Conservation (phyloP, 2,888 invertebrate genomes). For the Andrena praecox region DNA sequence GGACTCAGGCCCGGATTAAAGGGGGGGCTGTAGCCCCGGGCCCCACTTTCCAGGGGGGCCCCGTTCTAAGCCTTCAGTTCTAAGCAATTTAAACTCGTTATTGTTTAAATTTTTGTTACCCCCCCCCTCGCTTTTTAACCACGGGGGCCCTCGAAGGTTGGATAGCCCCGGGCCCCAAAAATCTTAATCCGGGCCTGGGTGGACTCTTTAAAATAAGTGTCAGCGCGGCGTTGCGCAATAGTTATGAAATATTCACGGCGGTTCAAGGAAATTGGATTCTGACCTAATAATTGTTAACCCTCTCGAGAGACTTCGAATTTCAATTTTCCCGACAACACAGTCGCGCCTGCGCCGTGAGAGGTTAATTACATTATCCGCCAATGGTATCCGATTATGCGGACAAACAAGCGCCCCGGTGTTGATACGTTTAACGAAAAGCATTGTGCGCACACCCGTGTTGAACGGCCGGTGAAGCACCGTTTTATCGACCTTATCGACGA, state of each 20-base stretch:
- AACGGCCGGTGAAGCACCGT: neutral
- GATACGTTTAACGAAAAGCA: neutral
- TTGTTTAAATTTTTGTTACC: too few relatives aligned
- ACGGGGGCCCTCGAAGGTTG: too few relatives aligned
- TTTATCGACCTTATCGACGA: slow-evolving; percentile 53
- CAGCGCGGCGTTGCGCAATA: slow-evolving; percentile 16
- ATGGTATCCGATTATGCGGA: slow-evolving; percentile 4
- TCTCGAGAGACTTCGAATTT: neutral
- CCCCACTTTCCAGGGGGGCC: too few relatives aligned
- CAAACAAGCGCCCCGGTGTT: neutral
- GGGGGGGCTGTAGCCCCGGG: too few relatives aligned
- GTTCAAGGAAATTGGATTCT: slow-evolving; percentile 32
- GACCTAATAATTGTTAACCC: slow-evolving; percentile 19
- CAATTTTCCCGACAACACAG: neutral
- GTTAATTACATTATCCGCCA: slow-evolving; percentile 18
- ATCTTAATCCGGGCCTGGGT: too few relatives aligned
- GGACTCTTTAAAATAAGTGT: slow-evolving; percentile 3
- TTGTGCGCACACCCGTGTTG: neutral
- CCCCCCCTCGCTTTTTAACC: too few relatives aligned
- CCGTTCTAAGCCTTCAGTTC: too few relatives aligned
- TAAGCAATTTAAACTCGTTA: too few relatives aligned
- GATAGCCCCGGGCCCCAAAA: too few relatives aligned
- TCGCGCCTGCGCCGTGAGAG: neutral
- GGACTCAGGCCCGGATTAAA: too few relatives aligned
- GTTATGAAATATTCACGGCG: slow-evolving; percentile 39